A percentile compares a stretch with the other conserved stretches of the same genome.
These are phyloP conservation scores for Dendrocincla fuliginosa DNA, from an alignment of 2,797 vertebrate genomes.

Conservation along the genomic window DNA sequence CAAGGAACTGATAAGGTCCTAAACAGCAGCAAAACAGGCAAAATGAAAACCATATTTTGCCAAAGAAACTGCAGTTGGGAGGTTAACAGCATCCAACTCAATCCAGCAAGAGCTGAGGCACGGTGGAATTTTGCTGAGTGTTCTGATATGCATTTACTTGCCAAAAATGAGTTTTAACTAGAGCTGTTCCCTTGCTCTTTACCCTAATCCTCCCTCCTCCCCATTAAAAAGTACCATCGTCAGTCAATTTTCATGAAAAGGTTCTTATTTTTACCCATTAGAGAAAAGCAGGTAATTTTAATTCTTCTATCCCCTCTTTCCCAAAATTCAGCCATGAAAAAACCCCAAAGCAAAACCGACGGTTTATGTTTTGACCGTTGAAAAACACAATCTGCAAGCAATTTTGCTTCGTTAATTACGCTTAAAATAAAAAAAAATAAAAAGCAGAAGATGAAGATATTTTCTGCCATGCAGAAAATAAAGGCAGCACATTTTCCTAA, in stretches of 20 bases:
- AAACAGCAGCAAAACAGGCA: neutral
- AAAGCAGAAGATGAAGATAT: neutral
- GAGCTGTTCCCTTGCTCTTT: slow-evolving; percentile 50
- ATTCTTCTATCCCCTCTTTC: neutral
- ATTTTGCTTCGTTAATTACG: slow-evolving; percentile 21
- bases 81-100: neutral
- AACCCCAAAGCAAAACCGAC: neutral
- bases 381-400: slow-evolving; percentile 47
- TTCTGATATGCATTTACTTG: neutral
- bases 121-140: neutral
- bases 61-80: neutral
- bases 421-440: neutral
- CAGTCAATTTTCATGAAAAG: slow-evolving; percentile 36
- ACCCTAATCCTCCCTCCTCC: slow-evolving; percentile 6
- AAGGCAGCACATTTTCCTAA: slow-evolving; percentile 2
- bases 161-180: slow-evolving; percentile 28
- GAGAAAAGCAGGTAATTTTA: slow-evolving; percentile 22
- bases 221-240: neutral
- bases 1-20: slow-evolving; percentile 4
- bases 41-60: slow-evolving; percentile 57
- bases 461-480: neutral
- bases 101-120: neutral
- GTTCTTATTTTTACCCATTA: neutral
- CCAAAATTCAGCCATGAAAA: slow-evolving; percentile 21
- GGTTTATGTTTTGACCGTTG: neutral